Evolutionary conservation across 2,888 invertebrate species (phyloP), one percentile per base, ranked within the genome.

Genomic region (Drosophila demipolita): DNA sequence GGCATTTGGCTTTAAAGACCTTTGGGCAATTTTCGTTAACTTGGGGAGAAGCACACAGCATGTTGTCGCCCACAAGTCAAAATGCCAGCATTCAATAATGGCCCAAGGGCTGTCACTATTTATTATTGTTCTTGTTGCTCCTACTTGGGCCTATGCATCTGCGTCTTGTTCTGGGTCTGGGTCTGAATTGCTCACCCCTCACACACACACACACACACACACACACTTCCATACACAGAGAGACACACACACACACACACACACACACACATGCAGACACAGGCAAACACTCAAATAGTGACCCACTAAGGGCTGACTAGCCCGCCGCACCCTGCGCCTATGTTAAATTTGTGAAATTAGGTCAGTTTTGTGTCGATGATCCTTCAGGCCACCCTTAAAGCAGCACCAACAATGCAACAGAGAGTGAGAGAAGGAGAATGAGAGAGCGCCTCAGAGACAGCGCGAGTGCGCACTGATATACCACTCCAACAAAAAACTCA

Each of bases 311-410:
- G 65, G 69, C 42, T 66, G 71, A 69, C 65, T 66, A 63, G 54
- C 72, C 75, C 76, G 67, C 74, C 55, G 74, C 64, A 68, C 68
- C 78, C 74, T 83, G 75, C 83, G 92, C 91, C 91, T 89, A 91
- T 90, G 87, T 87, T 90, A 86, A 91, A 90, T 86, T 91, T 83
- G 80, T 82, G 87, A 93, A 93, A 93, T 92, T 93, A 93, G 93
- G 93, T 93, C 93, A 93, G 91, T 91, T 91, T 88, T 92, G 92
- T 93, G 93, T 92, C 93, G 93, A 92, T 93, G 93, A 92, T 93
- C 92, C 92, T 92, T 92, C 92, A 83, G 80, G 82, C 84, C 87
- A 78, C 79, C 82, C 83, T 77, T 66, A 76, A 67, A 63, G 53
- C 55, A 61, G 53, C 72, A 77, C 60, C 79, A 75, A 73, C 76